Percentiles rank a stretch among this genome's conserved stretches.
phyloP scores from a whole-genome alignment of 2,888 invertebrate species.

The Noctua comes region DNA sequence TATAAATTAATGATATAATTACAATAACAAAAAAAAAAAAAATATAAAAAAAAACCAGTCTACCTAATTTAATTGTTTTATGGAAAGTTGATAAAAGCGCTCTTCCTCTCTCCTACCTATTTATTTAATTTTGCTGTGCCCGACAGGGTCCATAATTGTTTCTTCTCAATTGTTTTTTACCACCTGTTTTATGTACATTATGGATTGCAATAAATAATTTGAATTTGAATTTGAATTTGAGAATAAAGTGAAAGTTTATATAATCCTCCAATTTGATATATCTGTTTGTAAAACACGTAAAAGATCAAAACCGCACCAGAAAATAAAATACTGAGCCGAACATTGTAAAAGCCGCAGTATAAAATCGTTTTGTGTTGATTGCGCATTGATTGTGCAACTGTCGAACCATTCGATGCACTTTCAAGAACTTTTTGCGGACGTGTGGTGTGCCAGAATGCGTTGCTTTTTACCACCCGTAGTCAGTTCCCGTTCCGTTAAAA shows the following conservation, averaged over 20 bases:
- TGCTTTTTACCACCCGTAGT: constrained; percentile 65
- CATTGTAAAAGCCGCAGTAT: constrained; percentile 49
- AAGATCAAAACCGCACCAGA: constrained; percentile 9
- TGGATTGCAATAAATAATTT: too few relatives aligned
- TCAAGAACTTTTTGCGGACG: constrained; percentile 63
- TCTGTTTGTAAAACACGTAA: constrained; percentile 4
- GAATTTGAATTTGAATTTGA: too few relatives aligned
- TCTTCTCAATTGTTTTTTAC: too few relatives aligned
- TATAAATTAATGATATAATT: too few relatives aligned
- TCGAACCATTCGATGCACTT: constrained; percentile 63
- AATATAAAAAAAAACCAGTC: too few relatives aligned
- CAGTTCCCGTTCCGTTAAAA: constrained; percentile 59
- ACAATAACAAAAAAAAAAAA: too few relatives aligned
- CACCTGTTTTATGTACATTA: too few relatives aligned
- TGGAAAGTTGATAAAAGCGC: too few relatives aligned
- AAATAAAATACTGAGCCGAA: constrained; percentile 24
- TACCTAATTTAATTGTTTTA: too few relatives aligned
- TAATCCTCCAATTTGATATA: not conserved
- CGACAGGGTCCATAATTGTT: too few relatives aligned
- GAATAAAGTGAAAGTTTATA: not conserved
- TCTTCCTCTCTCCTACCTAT: too few relatives aligned
- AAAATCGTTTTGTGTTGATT: constrained; percentile 64
- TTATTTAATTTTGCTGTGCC: too few relatives aligned
- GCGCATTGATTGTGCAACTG: constrained; percentile 69
- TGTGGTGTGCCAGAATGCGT: constrained; percentile 58